A percentile compares a stretch with the other conserved stretches of the same genome.
Evolutionary conservation across 2,113 vertebrate genomes (phyloP).

Genomic region (Emydura subglobosa): DNA sequence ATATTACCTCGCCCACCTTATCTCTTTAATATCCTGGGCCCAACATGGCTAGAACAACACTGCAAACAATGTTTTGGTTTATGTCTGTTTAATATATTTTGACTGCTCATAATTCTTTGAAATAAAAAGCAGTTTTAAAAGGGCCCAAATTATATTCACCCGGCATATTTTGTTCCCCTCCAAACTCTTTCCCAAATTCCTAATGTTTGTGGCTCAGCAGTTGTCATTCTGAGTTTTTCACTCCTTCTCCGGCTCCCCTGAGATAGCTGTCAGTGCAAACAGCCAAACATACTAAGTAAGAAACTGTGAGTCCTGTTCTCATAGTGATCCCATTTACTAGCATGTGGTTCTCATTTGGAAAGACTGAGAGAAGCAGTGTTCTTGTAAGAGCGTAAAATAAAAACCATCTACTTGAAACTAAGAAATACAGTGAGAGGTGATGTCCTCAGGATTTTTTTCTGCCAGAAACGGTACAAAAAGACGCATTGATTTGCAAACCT

Average conservation of each 20-base stretch:
- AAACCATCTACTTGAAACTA: slow-evolving; percentile 13
- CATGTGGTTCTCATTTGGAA: slow-evolving; percentile 61
- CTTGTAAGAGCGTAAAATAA: slow-evolving; percentile 14
- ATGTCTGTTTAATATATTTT: slow-evolving; percentile 28
- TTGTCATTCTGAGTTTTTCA: slow-evolving; percentile 34
- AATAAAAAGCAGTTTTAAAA: slow-evolving; percentile 7
- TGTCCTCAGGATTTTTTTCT: slow-evolving; percentile 28
- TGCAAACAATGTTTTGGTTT: background rate
- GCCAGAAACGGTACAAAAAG: slow-evolving; percentile 36
- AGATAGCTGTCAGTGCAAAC: slow-evolving; percentile 15
- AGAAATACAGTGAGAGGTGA: background rate
- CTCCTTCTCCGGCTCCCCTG: background rate
- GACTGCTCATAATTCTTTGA: background rate
- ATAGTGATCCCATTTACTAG: slow-evolving; percentile 24
- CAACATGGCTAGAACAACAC: background rate
- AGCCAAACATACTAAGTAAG: slow-evolving; percentile 14
- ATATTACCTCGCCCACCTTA: background rate
- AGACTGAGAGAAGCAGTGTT: slow-evolving; percentile 53
- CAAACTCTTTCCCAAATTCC: background rate
- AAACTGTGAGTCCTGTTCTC: slow-evolving; percentile 18
- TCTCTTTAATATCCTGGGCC: background rate
- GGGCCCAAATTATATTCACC: background rate
- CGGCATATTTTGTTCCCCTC: background rate
- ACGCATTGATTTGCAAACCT: slow-evolving; percentile 28
- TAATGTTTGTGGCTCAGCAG: background rate